Conservation (phyloP, 2,888 invertebrate genomes). For the Tinea pellionella region DNA sequence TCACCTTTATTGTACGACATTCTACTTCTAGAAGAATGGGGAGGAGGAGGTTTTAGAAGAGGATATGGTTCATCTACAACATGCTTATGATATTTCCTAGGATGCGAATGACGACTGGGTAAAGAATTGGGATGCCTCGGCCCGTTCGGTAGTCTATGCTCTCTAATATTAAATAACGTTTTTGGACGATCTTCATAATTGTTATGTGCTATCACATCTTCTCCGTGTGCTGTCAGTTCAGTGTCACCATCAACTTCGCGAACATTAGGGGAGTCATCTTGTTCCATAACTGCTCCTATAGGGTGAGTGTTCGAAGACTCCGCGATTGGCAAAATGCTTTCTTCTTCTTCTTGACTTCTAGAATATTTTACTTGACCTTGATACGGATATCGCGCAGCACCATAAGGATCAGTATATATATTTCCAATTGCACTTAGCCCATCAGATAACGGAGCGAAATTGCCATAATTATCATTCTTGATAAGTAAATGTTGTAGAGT, state of each 20-base stretch:
- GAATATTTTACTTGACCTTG: slow-evolving; percentile 58
- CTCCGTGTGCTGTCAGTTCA: slow-evolving; percentile 37
- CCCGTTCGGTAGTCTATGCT: slow-evolving; percentile 25
- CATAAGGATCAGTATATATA: slow-evolving; percentile 48
- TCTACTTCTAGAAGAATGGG: slow-evolving; percentile 31
- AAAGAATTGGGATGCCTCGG: slow-evolving; percentile 41
- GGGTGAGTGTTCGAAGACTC: slow-evolving; percentile 53
- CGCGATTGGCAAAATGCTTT: slow-evolving; percentile 50
- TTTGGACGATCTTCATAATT: slow-evolving; percentile 38
- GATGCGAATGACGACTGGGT: slow-evolving; percentile 34
- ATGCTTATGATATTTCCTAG: slow-evolving; percentile 44
- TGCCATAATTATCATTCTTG: slow-evolving; percentile 43
- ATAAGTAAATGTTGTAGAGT: slow-evolving; percentile 45
- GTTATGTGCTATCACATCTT: slow-evolving; percentile 26
- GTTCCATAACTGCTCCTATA: slow-evolving; percentile 60
- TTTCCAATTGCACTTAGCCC: slow-evolving; percentile 34
- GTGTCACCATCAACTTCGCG: slow-evolving; percentile 32
- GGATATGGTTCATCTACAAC: slow-evolving; percentile 51
- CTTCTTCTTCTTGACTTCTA: slow-evolving; percentile 60
- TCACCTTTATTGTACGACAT: slow-evolving; percentile 32
- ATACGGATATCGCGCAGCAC: slow-evolving; percentile 42
- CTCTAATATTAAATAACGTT: slow-evolving; percentile 17
- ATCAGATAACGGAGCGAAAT: slow-evolving; percentile 31
- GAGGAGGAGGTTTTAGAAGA: slow-evolving; percentile 54
- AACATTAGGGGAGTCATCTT: slow-evolving; percentile 39